phyloP scores from a whole-genome alignment of 1,140 invertebrate genomes.

The Drosophila kohkoa region DNA sequence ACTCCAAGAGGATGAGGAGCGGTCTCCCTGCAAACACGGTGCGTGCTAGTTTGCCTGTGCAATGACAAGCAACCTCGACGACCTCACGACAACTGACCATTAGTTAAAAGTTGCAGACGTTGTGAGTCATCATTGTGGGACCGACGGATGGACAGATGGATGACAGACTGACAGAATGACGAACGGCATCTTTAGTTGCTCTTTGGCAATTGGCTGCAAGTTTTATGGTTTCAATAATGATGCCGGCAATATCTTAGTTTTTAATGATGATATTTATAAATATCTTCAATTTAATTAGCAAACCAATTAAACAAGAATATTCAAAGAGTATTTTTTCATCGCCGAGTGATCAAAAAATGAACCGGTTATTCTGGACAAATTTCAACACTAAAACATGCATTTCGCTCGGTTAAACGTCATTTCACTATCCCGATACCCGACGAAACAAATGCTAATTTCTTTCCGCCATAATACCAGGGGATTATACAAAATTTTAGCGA shows the following conservation, averaged over 20 bases:
- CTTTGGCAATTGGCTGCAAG: constrained; percentile 17
- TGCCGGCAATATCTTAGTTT: not conserved
- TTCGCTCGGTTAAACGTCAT: not conserved
- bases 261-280: constrained; percentile 45
- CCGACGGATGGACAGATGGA: not conserved
- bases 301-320: constrained; percentile 49
- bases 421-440: constrained; percentile 25
- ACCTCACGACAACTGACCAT: constrained; percentile 52
- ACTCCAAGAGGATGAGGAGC: constrained; percentile 29
- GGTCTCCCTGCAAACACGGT: constrained; percentile 39
- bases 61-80: constrained; percentile 40
- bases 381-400: constrained; percentile 19
- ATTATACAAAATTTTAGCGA: not conserved
- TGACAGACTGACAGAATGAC: constrained; percentile 14
- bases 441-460: not conserved
- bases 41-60: constrained; percentile 13
- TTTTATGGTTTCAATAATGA: constrained; percentile 22
- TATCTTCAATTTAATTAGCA: constrained; percentile 38
- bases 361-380: constrained; percentile 48
- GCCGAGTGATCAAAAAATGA: constrained; percentile 26
- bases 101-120: constrained; percentile 21
- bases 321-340: constrained; percentile 31
- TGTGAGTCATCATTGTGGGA: constrained; percentile 9
- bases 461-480: not conserved
- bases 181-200: constrained; percentile 26